Percentiles rank a stretch among this genome's conserved stretches.
Evolutionary conservation across 2,888 invertebrate genomes (phyloP).

Genomic region (Stenodema calcarata): DNA sequence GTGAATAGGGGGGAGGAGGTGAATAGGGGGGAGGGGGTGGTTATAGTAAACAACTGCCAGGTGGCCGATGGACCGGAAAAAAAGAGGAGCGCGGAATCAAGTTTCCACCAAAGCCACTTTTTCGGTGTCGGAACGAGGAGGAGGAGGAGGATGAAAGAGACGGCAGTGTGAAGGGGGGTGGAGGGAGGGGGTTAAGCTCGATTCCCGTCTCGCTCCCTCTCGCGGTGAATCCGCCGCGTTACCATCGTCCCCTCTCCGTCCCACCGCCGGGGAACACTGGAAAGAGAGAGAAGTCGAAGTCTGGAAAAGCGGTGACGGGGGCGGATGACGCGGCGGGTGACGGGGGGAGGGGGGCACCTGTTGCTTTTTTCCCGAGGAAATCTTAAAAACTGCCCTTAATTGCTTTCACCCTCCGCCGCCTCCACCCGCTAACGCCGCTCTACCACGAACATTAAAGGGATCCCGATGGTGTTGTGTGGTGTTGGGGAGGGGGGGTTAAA

Average conservation of each 20-base stretch:
- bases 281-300: not conserved
- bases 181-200: too few relatives aligned
- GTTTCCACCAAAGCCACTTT: not conserved
- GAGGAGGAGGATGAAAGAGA: not conserved
- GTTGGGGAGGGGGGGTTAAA: not conserved
- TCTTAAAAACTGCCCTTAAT: slow-evolving; percentile 43
- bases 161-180: not conserved
- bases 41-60: slow-evolving; percentile 3
- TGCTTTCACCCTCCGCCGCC: slow-evolving; percentile 19
- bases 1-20: not conserved
- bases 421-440: not conserved
- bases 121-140: not conserved
- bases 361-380: slow-evolving; percentile 37
- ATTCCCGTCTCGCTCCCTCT: too few relatives aligned
- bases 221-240: too few relatives aligned
- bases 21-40: not conserved
- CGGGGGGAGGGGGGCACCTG: slow-evolving; percentile 5
- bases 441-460: not conserved
- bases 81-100: not conserved
- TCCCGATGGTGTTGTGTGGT: not conserved
- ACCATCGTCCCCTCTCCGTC: too few relatives aligned
- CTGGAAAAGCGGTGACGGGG: too few relatives aligned
- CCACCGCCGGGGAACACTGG: too few relatives aligned
- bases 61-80: not conserved
- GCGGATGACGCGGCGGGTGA: not conserved